These are phyloP conservation scores for Speoplatyrhinus poulsoni DNA, from an alignment of 2,113 vertebrate genomes.

Conservation along the genomic window DNA sequence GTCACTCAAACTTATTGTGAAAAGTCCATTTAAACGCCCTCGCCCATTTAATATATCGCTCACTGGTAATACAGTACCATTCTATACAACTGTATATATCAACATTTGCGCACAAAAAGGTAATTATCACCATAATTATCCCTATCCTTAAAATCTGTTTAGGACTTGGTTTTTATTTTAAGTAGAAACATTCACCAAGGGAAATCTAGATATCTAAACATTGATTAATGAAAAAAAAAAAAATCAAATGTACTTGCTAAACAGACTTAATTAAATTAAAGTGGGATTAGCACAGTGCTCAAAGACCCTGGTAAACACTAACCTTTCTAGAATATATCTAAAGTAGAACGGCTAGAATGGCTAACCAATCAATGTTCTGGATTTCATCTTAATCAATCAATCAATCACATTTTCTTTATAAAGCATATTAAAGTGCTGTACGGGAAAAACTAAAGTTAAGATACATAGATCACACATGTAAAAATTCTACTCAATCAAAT, in stretches of 20 bases:
- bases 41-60: no score
- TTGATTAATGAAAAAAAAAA: constrained; percentile 32
- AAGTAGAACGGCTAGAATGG: not conserved
- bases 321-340: no score
- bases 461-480: no score
- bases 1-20: no score
- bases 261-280: not conserved
- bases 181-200: constrained; percentile 34
- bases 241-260: constrained; percentile 16
- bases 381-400: constrained; percentile 13
- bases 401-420: no score
- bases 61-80: no score
- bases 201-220: constrained; percentile 8
- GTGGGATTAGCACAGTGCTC: not conserved
- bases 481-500: no score
- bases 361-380: constrained; percentile 6
- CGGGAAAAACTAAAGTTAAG: no score
- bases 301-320: not conserved
- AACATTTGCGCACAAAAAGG: not conserved
- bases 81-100: not conserved
- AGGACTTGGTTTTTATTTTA: constrained; percentile 29
- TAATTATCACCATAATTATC: no score
- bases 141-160: not conserved
- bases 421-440: no score
- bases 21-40: no score